Conservation (phyloP, 2,888 invertebrate genomes). For the Miltochrista miniata region DNA sequence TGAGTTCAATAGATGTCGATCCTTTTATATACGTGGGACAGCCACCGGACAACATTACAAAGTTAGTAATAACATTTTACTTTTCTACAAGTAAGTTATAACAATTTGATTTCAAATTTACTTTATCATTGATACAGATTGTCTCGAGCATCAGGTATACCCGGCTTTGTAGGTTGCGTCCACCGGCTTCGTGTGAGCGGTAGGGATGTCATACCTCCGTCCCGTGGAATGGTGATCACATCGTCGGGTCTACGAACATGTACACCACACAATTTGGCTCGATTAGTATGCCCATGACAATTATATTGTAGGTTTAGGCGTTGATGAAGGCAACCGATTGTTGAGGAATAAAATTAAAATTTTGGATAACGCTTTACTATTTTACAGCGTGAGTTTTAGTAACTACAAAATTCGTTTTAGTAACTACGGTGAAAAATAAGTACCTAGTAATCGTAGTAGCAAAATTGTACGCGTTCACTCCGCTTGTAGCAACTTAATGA, state of each 20-base stretch:
- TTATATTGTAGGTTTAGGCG: not conserved
- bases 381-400: too few relatives aligned
- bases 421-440: too few relatives aligned
- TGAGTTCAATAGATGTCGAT: constrained; percentile 73
- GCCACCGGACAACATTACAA: constrained; percentile 71
- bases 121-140: constrained; percentile 78
- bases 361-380: not conserved
- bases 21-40: constrained; percentile 70
- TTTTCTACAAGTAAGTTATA: too few relatives aligned
- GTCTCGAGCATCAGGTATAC: constrained; percentile 88
- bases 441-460: too few relatives aligned
- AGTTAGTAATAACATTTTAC: constrained; percentile 48
- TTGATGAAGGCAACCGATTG: not conserved
- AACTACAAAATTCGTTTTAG: too few relatives aligned
- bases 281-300: constrained; percentile 65
- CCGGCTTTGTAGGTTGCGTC: constrained; percentile 93
- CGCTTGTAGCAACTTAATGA: too few relatives aligned
- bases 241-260: constrained; percentile 68
- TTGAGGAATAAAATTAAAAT: not conserved
- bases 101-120: too few relatives aligned
- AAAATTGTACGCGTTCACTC: too few relatives aligned
- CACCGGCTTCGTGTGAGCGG: constrained; percentile 88
- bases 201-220: constrained; percentile 81
- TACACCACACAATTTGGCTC: constrained; percentile 71
- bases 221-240: constrained; percentile 75